Evolutionary conservation across 1,140 invertebrate genomes (phyloP), one percentile per base, ranked within the genome.

Genomic region (Marisa cornuarietis): DNA sequence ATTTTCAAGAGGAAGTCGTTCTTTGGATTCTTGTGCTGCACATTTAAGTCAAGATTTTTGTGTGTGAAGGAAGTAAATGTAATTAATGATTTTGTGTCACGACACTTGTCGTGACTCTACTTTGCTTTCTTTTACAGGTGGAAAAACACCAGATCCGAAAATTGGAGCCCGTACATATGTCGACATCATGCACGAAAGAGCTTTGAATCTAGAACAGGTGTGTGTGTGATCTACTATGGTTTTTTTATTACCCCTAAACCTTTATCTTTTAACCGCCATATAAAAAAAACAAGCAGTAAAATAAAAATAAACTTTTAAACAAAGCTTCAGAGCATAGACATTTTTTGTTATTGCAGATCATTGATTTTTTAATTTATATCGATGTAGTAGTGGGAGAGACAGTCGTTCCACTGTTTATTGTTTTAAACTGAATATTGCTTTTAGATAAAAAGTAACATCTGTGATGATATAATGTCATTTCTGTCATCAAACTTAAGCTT

Each of bases 171-270:
- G 98, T 83, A 98, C 96, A 5, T 99, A 97, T 89, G 95, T 95
- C n/a, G 95, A 98, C 89, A 98, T 99, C 92, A 99, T 99, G 97
- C 94, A 95, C 88, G 98, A 99, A 89, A 96, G 98, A 88, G 93
- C 95, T 85, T 93, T 99, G 0, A 86, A 83, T 61, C 86, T 87
- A 82, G 86, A 91, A 76, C 86, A 91, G 86, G 90, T 91, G 83
- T 83, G 71, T 71, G 8, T n/a, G 1, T 52, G 52, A n/a, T 54
- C 31, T 69, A 16, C 31, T 8, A 74, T 74, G 1, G n/a, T 74
- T 5, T 52, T 22, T 20, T 71, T 18, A 22, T 71, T 71, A 42
- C 31, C 6, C 2, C 31, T 42, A 42, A n/a, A 3, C 54, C 16
- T 58, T 14, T 14, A 58, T 58, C 2, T 58, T 58, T 8, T 58